Evolutionary conservation across 2,888 invertebrate species (phyloP).

Genomic region (Morinoia aosen): DNA sequence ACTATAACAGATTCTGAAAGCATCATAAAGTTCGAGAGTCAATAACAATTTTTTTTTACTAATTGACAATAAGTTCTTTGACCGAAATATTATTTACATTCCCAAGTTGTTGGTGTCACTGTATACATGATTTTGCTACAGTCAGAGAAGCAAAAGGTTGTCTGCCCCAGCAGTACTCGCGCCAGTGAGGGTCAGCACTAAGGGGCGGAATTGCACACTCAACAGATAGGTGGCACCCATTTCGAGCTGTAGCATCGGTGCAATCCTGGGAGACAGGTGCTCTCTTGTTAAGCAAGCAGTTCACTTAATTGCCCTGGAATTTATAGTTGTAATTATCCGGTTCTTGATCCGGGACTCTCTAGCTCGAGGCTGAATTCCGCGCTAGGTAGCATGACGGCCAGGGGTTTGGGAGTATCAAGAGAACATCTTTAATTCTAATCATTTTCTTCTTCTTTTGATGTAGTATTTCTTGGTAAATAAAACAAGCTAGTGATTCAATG

Average conservation of each 20-base stretch:
- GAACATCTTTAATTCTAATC: background rate
- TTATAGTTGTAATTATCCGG: slow-evolving; percentile 9
- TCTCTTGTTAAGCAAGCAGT: slow-evolving; percentile 34
- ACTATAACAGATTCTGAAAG: too few species aligned
- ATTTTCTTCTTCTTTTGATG: background rate
- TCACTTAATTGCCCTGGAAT: slow-evolving; percentile 32
- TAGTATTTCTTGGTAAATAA: background rate
- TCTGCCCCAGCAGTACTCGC: background rate
- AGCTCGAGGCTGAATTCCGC: background rate
- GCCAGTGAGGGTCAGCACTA: background rate
- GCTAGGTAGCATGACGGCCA: background rate
- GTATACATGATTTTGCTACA: too few species aligned
- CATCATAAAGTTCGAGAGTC: too few species aligned
- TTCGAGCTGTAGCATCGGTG: background rate
- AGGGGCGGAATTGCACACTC: background rate
- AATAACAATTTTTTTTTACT: too few species aligned
- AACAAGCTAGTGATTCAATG: too few species aligned
- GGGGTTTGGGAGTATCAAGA: too few species aligned
- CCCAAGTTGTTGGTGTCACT: too few species aligned
- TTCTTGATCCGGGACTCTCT: background rate
- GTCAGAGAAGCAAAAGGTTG: too few species aligned
- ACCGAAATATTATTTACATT: too few species aligned
- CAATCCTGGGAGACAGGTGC: background rate
- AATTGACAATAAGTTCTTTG: too few species aligned
- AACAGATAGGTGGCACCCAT: background rate